These are phyloP conservation scores for Drosophila heteroneura DNA, from an alignment of 2,888 invertebrate species.

Conservation along the genomic window DNA sequence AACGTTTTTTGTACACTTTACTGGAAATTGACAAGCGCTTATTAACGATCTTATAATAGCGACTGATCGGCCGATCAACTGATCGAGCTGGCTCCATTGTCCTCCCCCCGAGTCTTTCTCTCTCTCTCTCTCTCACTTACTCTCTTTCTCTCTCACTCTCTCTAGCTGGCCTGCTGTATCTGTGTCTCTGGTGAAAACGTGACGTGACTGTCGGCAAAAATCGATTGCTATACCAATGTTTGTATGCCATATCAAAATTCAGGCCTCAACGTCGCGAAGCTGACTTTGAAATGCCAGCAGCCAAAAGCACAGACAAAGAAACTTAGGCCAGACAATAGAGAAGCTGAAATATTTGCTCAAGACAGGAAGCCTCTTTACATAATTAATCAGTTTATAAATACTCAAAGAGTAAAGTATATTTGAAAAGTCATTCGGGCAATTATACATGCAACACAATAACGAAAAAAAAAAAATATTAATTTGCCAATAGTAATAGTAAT, in stretches of 20 bases:
- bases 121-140: background rate
- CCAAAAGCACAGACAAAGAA: slow-evolving; percentile 41
- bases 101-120: slow-evolving; percentile 30
- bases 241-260: slow-evolving; percentile 35
- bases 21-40: slow-evolving; percentile 82
- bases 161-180: background rate
- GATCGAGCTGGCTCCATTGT: slow-evolving; percentile 60
- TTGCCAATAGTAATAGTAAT: background rate
- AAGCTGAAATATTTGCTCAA: slow-evolving; percentile 70
- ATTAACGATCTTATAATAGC: slow-evolving; percentile 82
- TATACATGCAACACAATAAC: slow-evolving; percentile 6
- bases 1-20: slow-evolving; percentile 77
- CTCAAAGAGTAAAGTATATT: slow-evolving; percentile 19
- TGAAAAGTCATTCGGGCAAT: slow-evolving; percentile 36
- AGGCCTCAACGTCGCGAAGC: slow-evolving; percentile 27
- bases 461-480: background rate
- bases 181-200: slow-evolving; percentile 46
- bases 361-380: slow-evolving; percentile 79
- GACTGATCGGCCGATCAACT: slow-evolving; percentile 70
- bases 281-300: slow-evolving; percentile 65
- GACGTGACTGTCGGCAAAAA: slow-evolving; percentile 67
- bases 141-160: background rate
- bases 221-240: slow-evolving; percentile 32
- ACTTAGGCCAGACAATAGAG: slow-evolving; percentile 53
- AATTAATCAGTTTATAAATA: slow-evolving; percentile 78